Conservation (phyloP, 2,797 vertebrate genomes). For the Scyliorhinus canicula region DNA sequence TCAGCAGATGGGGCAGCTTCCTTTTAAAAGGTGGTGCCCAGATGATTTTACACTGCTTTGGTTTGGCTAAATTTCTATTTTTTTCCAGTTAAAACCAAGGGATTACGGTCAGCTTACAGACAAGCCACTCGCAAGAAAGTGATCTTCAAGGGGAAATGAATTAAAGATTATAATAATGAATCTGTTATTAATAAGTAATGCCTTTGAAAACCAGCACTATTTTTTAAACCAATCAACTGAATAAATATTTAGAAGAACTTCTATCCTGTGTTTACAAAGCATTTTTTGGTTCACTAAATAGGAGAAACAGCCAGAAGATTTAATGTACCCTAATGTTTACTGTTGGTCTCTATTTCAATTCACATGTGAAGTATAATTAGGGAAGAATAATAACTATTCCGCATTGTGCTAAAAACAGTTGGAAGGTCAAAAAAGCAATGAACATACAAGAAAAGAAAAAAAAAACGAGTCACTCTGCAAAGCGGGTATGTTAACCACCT, state of each 20-base stretch:
- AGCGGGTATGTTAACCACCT: background rate
- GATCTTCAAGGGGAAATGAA: background rate
- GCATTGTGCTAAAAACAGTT: background rate
- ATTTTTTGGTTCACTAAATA: background rate
- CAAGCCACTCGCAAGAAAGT: too few relatives aligned
- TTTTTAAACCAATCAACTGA: background rate
- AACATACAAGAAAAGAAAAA: background rate
- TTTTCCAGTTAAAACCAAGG: constrained; percentile 3
- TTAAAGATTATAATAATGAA: background rate
- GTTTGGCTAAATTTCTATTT: background rate
- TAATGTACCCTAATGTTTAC: background rate
- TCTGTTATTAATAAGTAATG: background rate
- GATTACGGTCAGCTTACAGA: background rate
- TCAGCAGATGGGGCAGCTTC: constrained; percentile 10
- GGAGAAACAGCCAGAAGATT: background rate
- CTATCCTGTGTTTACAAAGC: background rate
- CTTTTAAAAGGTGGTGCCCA: background rate
- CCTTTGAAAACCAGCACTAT: background rate
- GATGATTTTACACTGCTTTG: constrained; percentile 7
- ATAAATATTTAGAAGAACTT: constrained; percentile 3
- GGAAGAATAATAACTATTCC: background rate
- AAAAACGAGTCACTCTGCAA: too few relatives aligned
- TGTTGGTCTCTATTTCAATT: background rate
- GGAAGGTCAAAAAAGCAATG: background rate
- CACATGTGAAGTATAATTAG: background rate